These are phyloP conservation scores for Tetanocera ferruginea DNA, from an alignment of 2,888 invertebrate genomes.

Conservation along the genomic window DNA sequence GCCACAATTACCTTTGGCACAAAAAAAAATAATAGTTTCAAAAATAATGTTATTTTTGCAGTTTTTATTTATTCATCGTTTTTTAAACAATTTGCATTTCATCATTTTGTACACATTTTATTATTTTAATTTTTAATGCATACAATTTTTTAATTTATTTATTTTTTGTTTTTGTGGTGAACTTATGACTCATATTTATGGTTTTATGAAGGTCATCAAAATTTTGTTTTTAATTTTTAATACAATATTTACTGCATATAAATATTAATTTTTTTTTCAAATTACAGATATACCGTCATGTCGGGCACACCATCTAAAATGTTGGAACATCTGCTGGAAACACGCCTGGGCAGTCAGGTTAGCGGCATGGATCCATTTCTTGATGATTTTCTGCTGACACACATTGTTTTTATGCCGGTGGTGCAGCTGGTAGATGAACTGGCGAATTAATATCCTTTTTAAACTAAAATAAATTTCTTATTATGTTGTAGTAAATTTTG, in stretches of 20 bases:
- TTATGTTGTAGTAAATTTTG: too few relatives aligned
- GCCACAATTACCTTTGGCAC: too few relatives aligned
- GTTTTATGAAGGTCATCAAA: too few relatives aligned
- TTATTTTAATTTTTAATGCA: too few relatives aligned
- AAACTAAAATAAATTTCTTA: slow-evolving; percentile 43
- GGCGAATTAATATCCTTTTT: slow-evolving; percentile 83
- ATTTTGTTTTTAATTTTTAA: too few relatives aligned
- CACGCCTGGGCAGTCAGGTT: slow-evolving; percentile 77
- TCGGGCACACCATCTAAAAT: slow-evolving; percentile 89
- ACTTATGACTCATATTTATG: too few relatives aligned
- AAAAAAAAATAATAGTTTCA: too few relatives aligned
- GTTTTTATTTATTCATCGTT: not conserved
- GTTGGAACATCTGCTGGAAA: slow-evolving; percentile 87
- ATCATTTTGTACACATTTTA: too few relatives aligned
- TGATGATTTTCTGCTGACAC: slow-evolving; percentile 86
- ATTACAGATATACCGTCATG: slow-evolving; percentile 84
- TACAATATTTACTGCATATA: too few relatives aligned
- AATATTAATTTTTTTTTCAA: not conserved
- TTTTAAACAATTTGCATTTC: too few relatives aligned
- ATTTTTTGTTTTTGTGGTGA: too few relatives aligned
- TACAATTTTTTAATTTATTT: too few relatives aligned
- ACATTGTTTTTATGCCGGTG: slow-evolving; percentile 86
- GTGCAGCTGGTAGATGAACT: slow-evolving; percentile 81
- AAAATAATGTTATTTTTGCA: not conserved
- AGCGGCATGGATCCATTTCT: slow-evolving; percentile 80